Conservation (phyloP, 2,888 invertebrate species). For the Chymomyza amoena region DNA sequence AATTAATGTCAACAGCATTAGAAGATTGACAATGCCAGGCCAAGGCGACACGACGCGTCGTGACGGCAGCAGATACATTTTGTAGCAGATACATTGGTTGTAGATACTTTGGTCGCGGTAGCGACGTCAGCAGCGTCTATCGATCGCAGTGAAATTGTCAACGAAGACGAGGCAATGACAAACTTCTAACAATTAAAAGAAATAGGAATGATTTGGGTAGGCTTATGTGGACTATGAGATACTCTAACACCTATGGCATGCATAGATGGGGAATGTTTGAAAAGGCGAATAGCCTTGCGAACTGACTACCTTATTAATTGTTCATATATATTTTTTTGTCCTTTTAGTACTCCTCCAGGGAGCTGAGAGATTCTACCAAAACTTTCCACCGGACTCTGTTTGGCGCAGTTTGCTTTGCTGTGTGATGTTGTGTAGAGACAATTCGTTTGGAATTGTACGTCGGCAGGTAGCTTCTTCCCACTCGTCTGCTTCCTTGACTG, state of each 20-base stretch:
- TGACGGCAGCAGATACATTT: constrained; percentile 1
- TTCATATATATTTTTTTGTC: too few species aligned
- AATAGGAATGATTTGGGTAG: background rate
- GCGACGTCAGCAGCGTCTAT: constrained; percentile 12
- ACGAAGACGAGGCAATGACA: constrained; percentile 45
- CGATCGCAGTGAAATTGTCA: constrained; percentile 29
- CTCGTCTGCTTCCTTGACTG: too few species aligned
- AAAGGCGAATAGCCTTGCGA: too few species aligned
- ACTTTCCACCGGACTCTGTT: too few species aligned
- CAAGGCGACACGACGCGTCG: constrained; percentile 18
- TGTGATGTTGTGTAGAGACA: too few species aligned
- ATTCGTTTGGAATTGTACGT: too few species aligned
- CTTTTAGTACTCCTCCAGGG: too few species aligned
- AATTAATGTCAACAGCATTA: constrained; percentile 69
- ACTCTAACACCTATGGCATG: background rate
- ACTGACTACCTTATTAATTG: too few species aligned
- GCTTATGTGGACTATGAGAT: background rate
- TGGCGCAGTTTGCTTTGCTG: too few species aligned
- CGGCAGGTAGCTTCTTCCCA: too few species aligned
- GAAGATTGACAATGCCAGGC: constrained; percentile 52
- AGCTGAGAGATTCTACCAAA: too few species aligned
- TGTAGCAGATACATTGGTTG: background rate
- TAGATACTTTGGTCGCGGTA: background rate
- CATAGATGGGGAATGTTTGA: too few species aligned
- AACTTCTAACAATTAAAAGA: constrained; percentile 62